Percentiles rank a stretch among this genome's conserved stretches.
These are phyloP conservation scores for Pachypeltis micranthus DNA, from an alignment of 1,140 invertebrate genomes.

Conservation along the genomic window DNA sequence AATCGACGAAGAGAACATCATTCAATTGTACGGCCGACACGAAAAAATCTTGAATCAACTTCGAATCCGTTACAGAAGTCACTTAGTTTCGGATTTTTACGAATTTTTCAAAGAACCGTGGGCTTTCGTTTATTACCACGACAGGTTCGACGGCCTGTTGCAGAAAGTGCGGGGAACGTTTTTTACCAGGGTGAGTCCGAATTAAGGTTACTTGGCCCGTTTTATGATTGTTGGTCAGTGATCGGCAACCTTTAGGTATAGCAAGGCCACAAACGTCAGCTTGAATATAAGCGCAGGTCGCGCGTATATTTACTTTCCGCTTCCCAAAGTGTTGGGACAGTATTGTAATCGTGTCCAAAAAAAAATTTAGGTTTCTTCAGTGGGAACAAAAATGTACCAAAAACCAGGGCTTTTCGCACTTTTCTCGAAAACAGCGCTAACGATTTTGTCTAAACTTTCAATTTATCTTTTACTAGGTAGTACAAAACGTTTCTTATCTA, in stretches of 20 bases:
- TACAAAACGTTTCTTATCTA: too few relatives aligned
- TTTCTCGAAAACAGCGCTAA: too few relatives aligned
- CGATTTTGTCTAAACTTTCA: too few relatives aligned
- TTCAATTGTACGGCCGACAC: conserved; percentile 47
- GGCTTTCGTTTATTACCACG: conserved; percentile 45
- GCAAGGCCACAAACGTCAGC: not conserved
- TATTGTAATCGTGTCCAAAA: too few relatives aligned
- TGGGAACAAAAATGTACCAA: too few relatives aligned
- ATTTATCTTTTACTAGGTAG: too few relatives aligned
- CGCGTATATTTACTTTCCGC: not conserved
- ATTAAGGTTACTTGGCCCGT: too few relatives aligned
- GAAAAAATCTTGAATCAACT: conserved; percentile 48
- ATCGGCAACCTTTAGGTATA: not conserved
- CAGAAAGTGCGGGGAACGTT: conserved; percentile 26
- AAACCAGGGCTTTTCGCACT: too few relatives aligned
- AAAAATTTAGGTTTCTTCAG: too few relatives aligned
- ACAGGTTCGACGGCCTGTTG: conserved; percentile 40
- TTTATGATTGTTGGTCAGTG: too few relatives aligned
- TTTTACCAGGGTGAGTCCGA: conserved; percentile 3
- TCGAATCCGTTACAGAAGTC: conserved; percentile 39
- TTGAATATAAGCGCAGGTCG: not conserved
- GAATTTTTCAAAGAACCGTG: conserved; percentile 48
- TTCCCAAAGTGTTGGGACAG: not conserved
- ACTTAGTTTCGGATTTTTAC: conserved; percentile 44
- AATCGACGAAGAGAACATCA: conserved; percentile 40